These are phyloP conservation scores for Celastrina argiolus DNA, from an alignment of 2,888 invertebrate genomes.

Conservation along the genomic window DNA sequence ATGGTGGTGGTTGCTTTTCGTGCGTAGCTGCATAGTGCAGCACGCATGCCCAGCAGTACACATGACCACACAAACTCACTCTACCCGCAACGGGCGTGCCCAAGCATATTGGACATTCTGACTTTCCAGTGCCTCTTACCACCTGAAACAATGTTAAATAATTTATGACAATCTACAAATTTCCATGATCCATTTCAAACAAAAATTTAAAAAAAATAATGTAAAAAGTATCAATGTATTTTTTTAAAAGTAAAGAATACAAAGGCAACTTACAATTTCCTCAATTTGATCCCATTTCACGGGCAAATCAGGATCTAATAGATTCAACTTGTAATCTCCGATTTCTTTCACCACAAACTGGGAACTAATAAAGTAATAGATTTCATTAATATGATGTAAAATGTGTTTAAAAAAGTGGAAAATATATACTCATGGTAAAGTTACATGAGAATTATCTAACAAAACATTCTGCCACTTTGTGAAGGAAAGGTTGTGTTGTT, in stretches of 20 bases:
- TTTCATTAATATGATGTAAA: neutral
- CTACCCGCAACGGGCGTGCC: slow-evolving; percentile 91
- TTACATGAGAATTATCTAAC: too few relatives aligned
- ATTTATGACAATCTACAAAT: neutral
- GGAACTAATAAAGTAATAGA: slow-evolving; percentile 80
- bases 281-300: slow-evolving; percentile 96
- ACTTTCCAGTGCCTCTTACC: slow-evolving; percentile 59
- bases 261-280: slow-evolving; percentile 85
- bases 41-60: slow-evolving; percentile 97
- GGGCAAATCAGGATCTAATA: slow-evolving; percentile 90
- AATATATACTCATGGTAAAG: too few relatives aligned
- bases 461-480: too few relatives aligned
- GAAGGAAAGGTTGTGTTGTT: too few relatives aligned
- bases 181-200: neutral
- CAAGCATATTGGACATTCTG: slow-evolving; percentile 93
- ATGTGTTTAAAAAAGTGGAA: too few relatives aligned
- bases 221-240: neutral
- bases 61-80: slow-evolving; percentile 96
- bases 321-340: slow-evolving; percentile 87
- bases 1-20: slow-evolving; percentile 86
- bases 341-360: slow-evolving; percentile 94
- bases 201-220: neutral
- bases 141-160: slow-evolving; percentile 42
- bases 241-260: slow-evolving; percentile 3
- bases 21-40: slow-evolving; percentile 93